Base-by-base conservation (phyloP, 2,113 vertebrate genomes). In the Oncorhynchus nerka region DNA sequence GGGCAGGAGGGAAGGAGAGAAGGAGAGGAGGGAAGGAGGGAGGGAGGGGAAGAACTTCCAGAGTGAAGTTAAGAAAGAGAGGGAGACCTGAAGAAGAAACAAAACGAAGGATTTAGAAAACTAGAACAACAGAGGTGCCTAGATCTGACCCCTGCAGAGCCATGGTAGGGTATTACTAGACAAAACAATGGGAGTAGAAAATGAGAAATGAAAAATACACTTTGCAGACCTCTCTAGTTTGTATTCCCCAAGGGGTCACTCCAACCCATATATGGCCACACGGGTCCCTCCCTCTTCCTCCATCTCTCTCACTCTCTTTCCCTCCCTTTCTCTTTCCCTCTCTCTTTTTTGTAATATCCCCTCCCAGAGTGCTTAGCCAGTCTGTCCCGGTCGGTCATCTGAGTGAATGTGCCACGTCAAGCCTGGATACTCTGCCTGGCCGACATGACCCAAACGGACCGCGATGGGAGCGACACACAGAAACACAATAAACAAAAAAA, bases 321-420 rank as follows among this genome's bases (percentile, higher is more conserved):
- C 39, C 39, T 45, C 39, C 39, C 39, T 45, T 57, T 71, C 80
- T 86, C 78, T 77, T 74, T 59, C 79, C 81, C 78, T 45, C 86
- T 86, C 87, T 88, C 84, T 91, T 91, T 92, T 91, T 90, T 87
- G 87, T 86, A 86, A 91, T 89, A 88, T 91, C 89, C 90, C 92
- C 91, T 93, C 92, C 96, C 96, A 96, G 95, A 97, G 96, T 95
- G 95, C 94, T 95, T 95, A 96, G 96, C 96, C 95, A 97, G 95
- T 97, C 96, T 87, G 96, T 95, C 95, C 94, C 93, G 79, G 96
- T 96, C 95, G 86, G 96, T 96, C 95, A 86, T 87, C 95, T 93
- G 94, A 95, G 96, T 94, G 95, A 97, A 97, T 96, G 94, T 98
- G 97, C 97, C 97, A 99, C 97, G 97, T 99, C 97, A 97, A 97